A percentile compares a stretch with the other conserved stretches of the same genome.
Conservation (phyloP, 2,797 vertebrate species). For the Oryzias sinensis region DNA sequence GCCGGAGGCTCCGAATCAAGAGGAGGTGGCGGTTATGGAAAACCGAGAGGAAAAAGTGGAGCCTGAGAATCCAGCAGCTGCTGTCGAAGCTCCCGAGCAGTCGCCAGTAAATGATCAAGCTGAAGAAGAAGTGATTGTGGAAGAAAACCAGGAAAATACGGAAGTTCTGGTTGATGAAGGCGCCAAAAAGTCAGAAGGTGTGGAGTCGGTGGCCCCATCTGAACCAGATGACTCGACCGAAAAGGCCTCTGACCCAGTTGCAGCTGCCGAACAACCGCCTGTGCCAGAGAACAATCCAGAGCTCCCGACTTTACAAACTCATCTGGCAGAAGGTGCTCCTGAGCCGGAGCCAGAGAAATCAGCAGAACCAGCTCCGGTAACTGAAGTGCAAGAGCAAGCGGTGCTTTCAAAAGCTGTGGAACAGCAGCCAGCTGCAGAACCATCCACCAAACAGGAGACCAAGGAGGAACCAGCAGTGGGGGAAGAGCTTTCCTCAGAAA, state of each 20-base stretch:
- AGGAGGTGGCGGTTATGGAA: slow-evolving; percentile 46
- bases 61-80: slow-evolving; percentile 63
- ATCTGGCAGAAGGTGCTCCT: slow-evolving; percentile 42
- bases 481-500: slow-evolving; percentile 9
- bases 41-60: slow-evolving; percentile 42
- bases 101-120: slow-evolving; percentile 26
- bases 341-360: slow-evolving; percentile 49
- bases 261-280: slow-evolving; percentile 34
- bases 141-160: slow-evolving; percentile 24
- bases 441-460: slow-evolving; percentile 12
- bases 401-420: slow-evolving; percentile 19
- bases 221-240: slow-evolving; percentile 53
- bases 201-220: slow-evolving; percentile 29
- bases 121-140: not conserved
- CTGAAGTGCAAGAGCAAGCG: slow-evolving; percentile 33
- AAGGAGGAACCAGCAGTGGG: not conserved
- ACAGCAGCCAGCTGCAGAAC: slow-evolving; percentile 23
- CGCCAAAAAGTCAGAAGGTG: slow-evolving; percentile 21
- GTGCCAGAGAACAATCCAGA: slow-evolving; percentile 55
- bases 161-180: slow-evolving; percentile 1
- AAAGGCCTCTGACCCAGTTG: slow-evolving; percentile 47
- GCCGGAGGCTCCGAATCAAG: slow-evolving; percentile 48
- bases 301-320: slow-evolving; percentile 28
- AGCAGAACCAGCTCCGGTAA: slow-evolving; percentile 43
- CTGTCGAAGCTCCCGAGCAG: slow-evolving; percentile 32